A percentile compares a stretch with the other conserved stretches of the same genome.
Conservation (phyloP, 2,888 invertebrate species). For the Adelognathus sp. region DNA sequence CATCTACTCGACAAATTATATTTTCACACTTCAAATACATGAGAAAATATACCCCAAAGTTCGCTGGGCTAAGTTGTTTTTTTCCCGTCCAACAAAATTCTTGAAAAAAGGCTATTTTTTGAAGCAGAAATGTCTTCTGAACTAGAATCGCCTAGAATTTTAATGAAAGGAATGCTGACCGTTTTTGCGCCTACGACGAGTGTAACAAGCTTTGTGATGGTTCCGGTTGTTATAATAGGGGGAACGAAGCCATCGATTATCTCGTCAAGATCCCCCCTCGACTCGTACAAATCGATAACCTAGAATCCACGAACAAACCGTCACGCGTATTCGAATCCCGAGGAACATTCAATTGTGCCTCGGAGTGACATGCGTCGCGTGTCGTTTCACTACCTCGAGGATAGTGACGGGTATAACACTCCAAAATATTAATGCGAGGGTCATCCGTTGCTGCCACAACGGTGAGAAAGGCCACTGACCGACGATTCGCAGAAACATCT, state of each 20-base stretch:
- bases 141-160: too few relatives aligned
- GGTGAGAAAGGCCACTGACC: too few relatives aligned
- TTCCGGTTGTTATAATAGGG: constrained; percentile 38
- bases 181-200: constrained; percentile 41
- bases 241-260: constrained; percentile 43
- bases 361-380: neutral
- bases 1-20: too few relatives aligned
- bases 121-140: too few relatives aligned
- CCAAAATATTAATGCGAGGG: constrained; percentile 1
- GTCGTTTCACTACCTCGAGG: constrained; percentile 20
- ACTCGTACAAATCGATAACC: constrained; percentile 31
- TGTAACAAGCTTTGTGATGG: constrained; percentile 43
- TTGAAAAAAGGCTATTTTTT: too few relatives aligned
- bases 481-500: too few relatives aligned
- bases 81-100: too few relatives aligned
- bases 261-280: constrained; percentile 34
- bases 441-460: constrained; percentile 46
- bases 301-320: neutral
- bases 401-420: constrained; percentile 29
- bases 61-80: too few relatives aligned
- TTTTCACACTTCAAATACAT: too few relatives aligned
- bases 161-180: too few relatives aligned
- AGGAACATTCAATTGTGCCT: neutral
- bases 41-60: too few relatives aligned
- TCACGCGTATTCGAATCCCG: neutral